A percentile compares a stretch with the other conserved stretches of the same genome.
These are phyloP conservation scores for Drosophila nr. fundita DNA, from an alignment of 2,888 invertebrate genomes.

Conservation along the genomic window DNA sequence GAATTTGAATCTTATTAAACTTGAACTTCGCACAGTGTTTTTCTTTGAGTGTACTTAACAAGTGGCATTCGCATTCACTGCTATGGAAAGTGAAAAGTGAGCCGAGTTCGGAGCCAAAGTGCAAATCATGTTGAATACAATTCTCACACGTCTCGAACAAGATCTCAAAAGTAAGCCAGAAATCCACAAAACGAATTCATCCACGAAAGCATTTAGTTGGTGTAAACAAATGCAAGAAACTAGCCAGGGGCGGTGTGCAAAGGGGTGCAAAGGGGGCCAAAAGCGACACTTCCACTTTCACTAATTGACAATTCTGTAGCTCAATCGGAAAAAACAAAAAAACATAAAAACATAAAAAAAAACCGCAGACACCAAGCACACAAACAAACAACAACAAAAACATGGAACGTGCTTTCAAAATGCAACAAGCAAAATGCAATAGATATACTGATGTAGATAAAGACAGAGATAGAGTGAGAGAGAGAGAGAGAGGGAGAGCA, in stretches of 20 bases:
- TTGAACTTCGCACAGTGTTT: not conserved
- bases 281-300: conserved; percentile 75
- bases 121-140: conserved; percentile 66
- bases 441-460: not conserved
- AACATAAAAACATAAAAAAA: conserved; percentile 53
- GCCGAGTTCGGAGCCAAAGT: conserved; percentile 45
- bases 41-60: conserved; percentile 6
- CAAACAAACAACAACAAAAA: conserved; percentile 36
- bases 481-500: conserved; percentile 12
- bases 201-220: conserved; percentile 54
- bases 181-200: conserved; percentile 38
- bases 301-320: conserved; percentile 79
- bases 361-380: conserved; percentile 62
- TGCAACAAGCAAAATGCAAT: conserved; percentile 34
- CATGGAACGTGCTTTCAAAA: conserved; percentile 41
- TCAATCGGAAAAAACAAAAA: conserved; percentile 63
- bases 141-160: conserved; percentile 66
- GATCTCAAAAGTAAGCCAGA: conserved; percentile 26
- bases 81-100: conserved; percentile 48
- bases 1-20: not conserved
- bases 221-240: conserved; percentile 56
- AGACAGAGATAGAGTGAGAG: not conserved
- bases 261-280: not conserved
- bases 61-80: conserved; percentile 20
- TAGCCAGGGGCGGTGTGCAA: not conserved